A percentile compares a stretch with the other conserved stretches of the same genome.
Evolutionary conservation across 2,888 invertebrate species (phyloP).

Genomic region (Aphodius sticticus): DNA sequence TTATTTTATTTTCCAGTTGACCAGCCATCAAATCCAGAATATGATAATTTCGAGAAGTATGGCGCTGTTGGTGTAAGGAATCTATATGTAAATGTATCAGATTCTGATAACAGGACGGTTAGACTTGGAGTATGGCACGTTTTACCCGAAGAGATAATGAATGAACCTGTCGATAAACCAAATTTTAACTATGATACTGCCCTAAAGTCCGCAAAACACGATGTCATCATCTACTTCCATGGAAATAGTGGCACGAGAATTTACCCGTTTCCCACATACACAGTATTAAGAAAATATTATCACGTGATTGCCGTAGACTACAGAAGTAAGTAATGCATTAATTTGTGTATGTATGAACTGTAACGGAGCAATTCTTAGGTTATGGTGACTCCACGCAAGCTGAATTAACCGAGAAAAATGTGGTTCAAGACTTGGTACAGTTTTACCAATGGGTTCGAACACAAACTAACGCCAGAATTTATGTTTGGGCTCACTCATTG

Average conservation of each 20-base stretch:
- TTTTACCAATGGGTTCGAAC: conserved; percentile 51
- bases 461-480: conserved; percentile 50
- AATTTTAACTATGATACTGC: conserved; percentile 63
- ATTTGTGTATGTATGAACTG: neutral
- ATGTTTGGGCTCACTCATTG: conserved; percentile 57
- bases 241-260: conserved; percentile 56
- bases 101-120: conserved; percentile 51
- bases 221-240: conserved; percentile 56
- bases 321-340: conserved; percentile 49
- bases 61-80: conserved; percentile 67
- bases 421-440: conserved; percentile 53
- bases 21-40: conserved; percentile 46
- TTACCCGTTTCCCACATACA: conserved; percentile 71
- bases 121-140: conserved; percentile 79
- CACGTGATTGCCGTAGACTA: conserved; percentile 58
- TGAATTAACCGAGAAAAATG: conserved; percentile 50
- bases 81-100: conserved; percentile 66
- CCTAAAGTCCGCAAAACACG: conserved; percentile 60
- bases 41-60: conserved; percentile 52
- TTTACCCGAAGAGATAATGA: conserved; percentile 71
- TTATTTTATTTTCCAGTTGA: conserved; percentile 43
- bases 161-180: conserved; percentile 56
- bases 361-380: conserved; percentile 44
- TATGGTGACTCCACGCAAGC: conserved; percentile 55
- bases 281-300: conserved; percentile 67